Base-by-base conservation (phyloP, 2,797 vertebrate species). In the Phoebastria nigripes region DNA sequence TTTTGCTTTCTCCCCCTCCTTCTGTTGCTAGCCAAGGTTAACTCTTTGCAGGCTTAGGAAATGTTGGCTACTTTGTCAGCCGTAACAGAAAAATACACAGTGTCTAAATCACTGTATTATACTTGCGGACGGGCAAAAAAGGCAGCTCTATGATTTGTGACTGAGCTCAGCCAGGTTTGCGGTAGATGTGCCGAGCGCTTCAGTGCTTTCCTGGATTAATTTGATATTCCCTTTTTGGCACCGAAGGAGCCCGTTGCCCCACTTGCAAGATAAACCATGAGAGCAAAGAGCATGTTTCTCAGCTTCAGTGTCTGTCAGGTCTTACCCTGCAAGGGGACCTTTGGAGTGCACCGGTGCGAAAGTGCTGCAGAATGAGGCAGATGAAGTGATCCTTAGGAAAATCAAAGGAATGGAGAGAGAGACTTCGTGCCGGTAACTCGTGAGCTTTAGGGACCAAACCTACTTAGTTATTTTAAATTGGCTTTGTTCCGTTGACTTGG, bases 401-500 rank as follows among this genome's bases (percentile, higher is more conserved):
- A 87, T 37, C 61, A 65, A 51, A 58, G 66, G n/a, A 33, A 35
- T 41, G 25, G 29, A 61, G 44, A 51, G 37, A 17, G 55, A 93
- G 44, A 42, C 37, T 93, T 85, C 3, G 20, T 62, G 54, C 46
- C n/a, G 1, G 15, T 54, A 77, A 37, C 61, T 46, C 0, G 0
- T 22, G 72, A 93, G 71, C 72, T 92, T 96, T 83, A 86, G 94
- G 92, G 84, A 91, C 87, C 69, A 92, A 92, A 96, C 84, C 72
- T 86, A 92, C 52, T 95, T 91, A 87, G 47, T 87, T 91, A 65
- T 87, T 96, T 95, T 96, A 96, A 96, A 97, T 88, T 92, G 78
- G 49, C 59, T 93, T 94, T 92, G 81, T 87, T 95, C 90, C 46
- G 2, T 61, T 94, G 81, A 82, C 84, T 93, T 91, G 26, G 39